These are phyloP conservation scores for Leptopilina syphax DNA, from an alignment of 2,888 invertebrate genomes.

Conservation along the genomic window DNA sequence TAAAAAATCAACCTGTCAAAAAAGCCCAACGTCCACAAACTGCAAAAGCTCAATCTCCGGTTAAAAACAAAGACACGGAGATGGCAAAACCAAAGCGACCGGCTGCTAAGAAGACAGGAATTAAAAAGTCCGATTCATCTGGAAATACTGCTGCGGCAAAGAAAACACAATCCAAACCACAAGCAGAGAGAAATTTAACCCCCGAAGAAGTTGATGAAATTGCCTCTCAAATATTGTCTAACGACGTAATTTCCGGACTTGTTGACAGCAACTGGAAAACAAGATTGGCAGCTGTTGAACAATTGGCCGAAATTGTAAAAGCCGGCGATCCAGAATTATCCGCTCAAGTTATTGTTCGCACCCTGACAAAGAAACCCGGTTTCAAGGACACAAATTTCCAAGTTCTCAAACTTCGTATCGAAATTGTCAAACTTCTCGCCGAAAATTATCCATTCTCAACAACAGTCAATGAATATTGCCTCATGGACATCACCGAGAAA, in stretches of 20 bases:
- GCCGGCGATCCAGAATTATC: conserved; percentile 79
- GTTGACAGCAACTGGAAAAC: conserved; percentile 92
- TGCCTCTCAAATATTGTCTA: conserved; percentile 82
- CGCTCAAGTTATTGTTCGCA: conserved; percentile 86
- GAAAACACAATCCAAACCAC: conserved; percentile 69
- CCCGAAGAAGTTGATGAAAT: conserved; percentile 88
- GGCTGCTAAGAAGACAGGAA: conserved; percentile 68
- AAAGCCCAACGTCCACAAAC: conserved; percentile 80
- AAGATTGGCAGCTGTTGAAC: conserved; percentile 86
- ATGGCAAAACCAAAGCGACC: conserved; percentile 64
- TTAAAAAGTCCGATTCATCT: conserved; percentile 67
- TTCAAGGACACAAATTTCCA: conserved; percentile 93
- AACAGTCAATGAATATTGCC: conserved; percentile 85
- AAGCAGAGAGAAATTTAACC: conserved; percentile 83
- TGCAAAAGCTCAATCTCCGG: conserved; percentile 75
- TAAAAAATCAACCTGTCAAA: conserved; percentile 83
- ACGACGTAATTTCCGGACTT: conserved; percentile 83
- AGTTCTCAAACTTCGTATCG: conserved; percentile 89
- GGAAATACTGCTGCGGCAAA: conserved; percentile 49
- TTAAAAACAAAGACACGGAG: conserved; percentile 53
- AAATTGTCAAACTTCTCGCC: conserved; percentile 87
- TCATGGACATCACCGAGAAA: conserved; percentile 90
- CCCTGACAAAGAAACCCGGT: conserved; percentile 90
- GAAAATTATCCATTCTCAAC: conserved; percentile 86
- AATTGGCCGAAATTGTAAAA: conserved; percentile 78